A percentile compares a stretch with the other conserved stretches of the same genome.
These are phyloP conservation scores for Tinamus major DNA, from an alignment of 2,797 vertebrate species.

Conservation along the genomic window DNA sequence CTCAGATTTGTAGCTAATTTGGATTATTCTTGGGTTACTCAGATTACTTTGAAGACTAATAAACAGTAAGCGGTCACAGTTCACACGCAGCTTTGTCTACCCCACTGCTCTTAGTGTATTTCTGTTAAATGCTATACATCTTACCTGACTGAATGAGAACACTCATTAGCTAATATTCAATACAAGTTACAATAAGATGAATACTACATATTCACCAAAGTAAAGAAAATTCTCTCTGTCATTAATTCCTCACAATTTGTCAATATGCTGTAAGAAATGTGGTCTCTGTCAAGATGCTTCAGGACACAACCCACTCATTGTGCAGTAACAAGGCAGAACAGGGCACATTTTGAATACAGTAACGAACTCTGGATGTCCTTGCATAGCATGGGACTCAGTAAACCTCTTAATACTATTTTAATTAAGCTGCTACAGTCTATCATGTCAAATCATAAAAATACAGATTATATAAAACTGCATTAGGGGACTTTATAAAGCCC, in stretches of 20 bases:
- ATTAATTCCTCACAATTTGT: not conserved
- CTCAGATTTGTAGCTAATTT: not conserved
- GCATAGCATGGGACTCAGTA: not conserved
- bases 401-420: constrained; percentile 54
- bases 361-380: not conserved
- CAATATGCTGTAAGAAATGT: not conserved
- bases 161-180: not conserved
- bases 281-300: not conserved
- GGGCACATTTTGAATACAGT: not conserved
- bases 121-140: not conserved
- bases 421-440: constrained; percentile 23
- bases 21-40: not conserved
- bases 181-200: not conserved
- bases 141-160: not conserved
- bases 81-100: not conserved
- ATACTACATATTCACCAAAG: not conserved
- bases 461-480: constrained; percentile 62
- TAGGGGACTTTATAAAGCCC: constrained; percentile 59
- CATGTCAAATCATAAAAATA: constrained; percentile 51
- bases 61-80: not conserved
- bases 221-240: not conserved
- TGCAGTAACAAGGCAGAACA: not conserved
- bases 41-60: not conserved
- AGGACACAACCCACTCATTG: not conserved
- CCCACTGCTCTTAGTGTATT: not conserved